These are phyloP conservation scores for Diphyllodes magnificus DNA, from an alignment of 2,113 vertebrate species.

Conservation along the genomic window DNA sequence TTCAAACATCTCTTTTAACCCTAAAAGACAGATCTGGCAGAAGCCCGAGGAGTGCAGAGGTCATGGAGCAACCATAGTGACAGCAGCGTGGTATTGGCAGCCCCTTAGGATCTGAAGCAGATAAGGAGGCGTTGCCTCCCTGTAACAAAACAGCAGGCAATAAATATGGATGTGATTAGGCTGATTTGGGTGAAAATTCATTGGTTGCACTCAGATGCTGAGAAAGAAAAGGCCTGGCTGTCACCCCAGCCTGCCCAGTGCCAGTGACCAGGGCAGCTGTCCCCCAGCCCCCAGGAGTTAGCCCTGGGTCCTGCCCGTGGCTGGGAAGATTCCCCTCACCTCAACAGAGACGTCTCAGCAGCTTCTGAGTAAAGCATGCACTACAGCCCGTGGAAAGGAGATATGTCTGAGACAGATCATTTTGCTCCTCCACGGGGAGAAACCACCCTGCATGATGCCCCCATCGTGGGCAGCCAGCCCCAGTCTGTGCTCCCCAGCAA, in stretches of 20 bases:
- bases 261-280: neutral
- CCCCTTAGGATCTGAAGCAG: neutral
- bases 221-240: neutral
- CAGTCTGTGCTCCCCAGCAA: neutral
- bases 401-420: accelerated
- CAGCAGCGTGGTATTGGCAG: neutral
- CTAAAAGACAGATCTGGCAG: neutral
- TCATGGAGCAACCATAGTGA: neutral
- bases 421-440: neutral
- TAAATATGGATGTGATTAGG: neutral
- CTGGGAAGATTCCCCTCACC: neutral
- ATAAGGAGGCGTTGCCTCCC: neutral
- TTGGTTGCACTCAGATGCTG: neutral
- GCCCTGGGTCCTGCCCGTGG: neutral
- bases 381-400: neutral
- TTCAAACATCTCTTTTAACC: neutral
- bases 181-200: neutral
- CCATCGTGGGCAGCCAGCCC: neutral
- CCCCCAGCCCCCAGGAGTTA: neutral
- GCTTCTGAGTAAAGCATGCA: neutral
- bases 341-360: neutral
- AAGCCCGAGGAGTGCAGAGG: neutral
- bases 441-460: neutral
- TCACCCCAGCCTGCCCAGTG: accelerated
- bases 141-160: neutral